These are phyloP conservation scores for Diadumene lineata DNA, from an alignment of 92 coral and sea anemone genomes.

Conservation along the genomic window DNA sequence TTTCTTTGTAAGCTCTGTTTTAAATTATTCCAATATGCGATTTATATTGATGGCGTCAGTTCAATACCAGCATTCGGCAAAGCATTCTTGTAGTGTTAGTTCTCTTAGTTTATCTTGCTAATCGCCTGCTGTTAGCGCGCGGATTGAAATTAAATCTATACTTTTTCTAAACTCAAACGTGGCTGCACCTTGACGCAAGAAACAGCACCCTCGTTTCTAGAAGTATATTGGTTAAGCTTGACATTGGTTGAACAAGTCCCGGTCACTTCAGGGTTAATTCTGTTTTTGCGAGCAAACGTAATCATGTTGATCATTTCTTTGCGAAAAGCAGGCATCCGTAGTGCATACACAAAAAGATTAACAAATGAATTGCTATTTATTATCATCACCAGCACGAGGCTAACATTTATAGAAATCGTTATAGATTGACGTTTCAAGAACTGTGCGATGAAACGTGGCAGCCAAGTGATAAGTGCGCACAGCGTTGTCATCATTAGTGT, in stretches of 20 bases:
- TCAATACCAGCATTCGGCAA: too few relatives aligned
- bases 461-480: slow-evolving; percentile 9
- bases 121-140: too few relatives aligned
- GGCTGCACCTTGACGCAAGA: too few relatives aligned
- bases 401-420: neutral
- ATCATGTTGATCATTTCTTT: slow-evolving; percentile 18
- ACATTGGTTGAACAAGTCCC: neutral
- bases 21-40: too few relatives aligned
- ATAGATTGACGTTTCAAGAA: neutral
- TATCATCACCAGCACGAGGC: neutral
- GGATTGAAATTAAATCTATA: too few relatives aligned
- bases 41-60: too few relatives aligned
- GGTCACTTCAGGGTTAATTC: neutral
- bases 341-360: slow-evolving; percentile 14
- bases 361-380: slow-evolving; percentile 14
- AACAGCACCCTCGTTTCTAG: too few relatives aligned
- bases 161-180: too few relatives aligned
- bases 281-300: neutral
- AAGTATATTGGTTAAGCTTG: neutral
- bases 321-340: slow-evolving; percentile 26
- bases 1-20: neutral
- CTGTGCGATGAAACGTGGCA: neutral
- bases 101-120: too few relatives aligned
- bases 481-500: slow-evolving; percentile 8
- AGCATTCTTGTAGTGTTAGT: too few relatives aligned